Conservation (phyloP, 37 sponge, comb jelly and placozoan genomes). For the Diacarnus erythraeanus region DNA sequence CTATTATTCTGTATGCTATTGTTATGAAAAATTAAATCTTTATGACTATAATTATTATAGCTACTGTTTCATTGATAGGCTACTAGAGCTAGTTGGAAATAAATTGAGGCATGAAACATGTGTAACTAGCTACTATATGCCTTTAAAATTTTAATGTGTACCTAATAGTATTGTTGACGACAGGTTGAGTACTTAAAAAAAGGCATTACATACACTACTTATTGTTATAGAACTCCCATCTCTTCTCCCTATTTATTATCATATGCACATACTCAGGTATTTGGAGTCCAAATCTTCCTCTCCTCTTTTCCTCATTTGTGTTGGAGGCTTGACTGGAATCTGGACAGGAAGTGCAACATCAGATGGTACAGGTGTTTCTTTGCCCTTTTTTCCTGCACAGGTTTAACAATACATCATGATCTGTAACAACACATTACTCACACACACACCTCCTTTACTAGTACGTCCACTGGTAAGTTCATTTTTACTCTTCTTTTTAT, state of each 20-base stretch:
- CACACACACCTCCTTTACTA: constrained; percentile 16
- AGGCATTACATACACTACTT: too few relatives aligned
- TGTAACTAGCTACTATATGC: too few relatives aligned
- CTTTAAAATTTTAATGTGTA: too few relatives aligned
- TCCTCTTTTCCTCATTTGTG: constrained; percentile 86
- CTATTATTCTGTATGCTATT: too few relatives aligned
- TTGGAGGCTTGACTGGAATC: constrained; percentile 67
- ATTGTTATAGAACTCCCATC: too few relatives aligned
- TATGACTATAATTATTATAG: neutral
- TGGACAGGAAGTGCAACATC: constrained; percentile 35
- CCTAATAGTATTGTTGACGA: too few relatives aligned
- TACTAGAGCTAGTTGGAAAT: neutral
- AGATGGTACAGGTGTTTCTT: constrained; percentile 42
- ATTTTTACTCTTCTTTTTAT: constrained; percentile 6
- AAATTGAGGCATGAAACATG: too few relatives aligned
- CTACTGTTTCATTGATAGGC: neutral
- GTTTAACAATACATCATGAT: neutral
- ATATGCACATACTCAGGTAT: constrained; percentile 74
- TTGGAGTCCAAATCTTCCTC: constrained; percentile 71
- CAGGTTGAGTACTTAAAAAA: too few relatives aligned
- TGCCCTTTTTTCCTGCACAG: constrained; percentile 66
- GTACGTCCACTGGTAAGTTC: constrained; percentile 19
- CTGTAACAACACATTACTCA: neutral
- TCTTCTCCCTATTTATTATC: too few relatives aligned
- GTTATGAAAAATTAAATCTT: too few relatives aligned